A percentile compares a stretch with the other conserved stretches of the same genome.
phyloP scores from a whole-genome alignment of 2,797 vertebrate species.

The Peromyscus nudipes region DNA sequence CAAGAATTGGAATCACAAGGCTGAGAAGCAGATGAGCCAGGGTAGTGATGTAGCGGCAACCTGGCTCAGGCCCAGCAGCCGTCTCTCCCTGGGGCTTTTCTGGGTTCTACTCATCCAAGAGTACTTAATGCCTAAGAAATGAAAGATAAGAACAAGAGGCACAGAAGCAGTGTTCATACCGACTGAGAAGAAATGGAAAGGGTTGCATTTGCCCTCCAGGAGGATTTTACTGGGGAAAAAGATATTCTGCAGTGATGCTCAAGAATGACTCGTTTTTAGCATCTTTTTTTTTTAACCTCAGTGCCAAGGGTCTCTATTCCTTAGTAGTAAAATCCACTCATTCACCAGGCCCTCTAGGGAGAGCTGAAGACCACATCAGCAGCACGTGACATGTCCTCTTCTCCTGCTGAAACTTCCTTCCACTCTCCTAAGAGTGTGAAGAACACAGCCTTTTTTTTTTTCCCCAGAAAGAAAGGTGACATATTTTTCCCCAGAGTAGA shows the following conservation, averaged over 20 bases:
- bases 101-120: neutral
- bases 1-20: constrained; percentile 12
- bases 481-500: neutral
- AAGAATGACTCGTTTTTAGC: neutral
- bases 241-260: neutral
- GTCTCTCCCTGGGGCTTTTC: neutral
- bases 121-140: neutral
- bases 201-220: accelerated
- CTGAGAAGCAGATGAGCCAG: accelerated
- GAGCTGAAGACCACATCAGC: neutral
- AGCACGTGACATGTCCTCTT: accelerated
- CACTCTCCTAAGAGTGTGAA: neutral
- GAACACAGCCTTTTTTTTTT: too few relatives aligned
- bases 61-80: neutral
- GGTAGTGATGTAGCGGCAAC: neutral
- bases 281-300: neutral
- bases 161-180: neutral
- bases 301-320: neutral
- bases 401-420: neutral
- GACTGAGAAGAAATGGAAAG: neutral
- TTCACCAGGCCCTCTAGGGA: accelerated
- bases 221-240: neutral
- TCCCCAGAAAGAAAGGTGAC: neutral
- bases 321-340: neutral
- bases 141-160: neutral